Conservation (phyloP, 2,888 invertebrate genomes). For the Mythimna lalbum region DNA sequence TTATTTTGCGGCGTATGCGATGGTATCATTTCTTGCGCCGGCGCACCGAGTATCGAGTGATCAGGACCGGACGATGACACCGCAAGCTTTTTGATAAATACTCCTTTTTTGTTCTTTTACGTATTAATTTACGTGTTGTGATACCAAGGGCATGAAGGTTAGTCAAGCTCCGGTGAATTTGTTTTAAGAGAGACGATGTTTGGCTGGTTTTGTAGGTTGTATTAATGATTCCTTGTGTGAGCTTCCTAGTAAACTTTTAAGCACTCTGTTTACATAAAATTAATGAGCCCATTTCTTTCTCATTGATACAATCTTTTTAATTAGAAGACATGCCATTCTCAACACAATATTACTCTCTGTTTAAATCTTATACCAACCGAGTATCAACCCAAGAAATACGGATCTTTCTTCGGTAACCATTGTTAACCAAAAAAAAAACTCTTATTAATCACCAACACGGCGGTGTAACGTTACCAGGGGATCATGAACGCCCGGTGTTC, state of each 20-base stretch:
- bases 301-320: constrained; percentile 56
- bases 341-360: constrained; percentile 32
- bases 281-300: constrained; percentile 49
- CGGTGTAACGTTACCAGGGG: constrained; percentile 84
- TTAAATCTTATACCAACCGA: constrained; percentile 36
- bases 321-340: constrained; percentile 45
- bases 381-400: constrained; percentile 39
- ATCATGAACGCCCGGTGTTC: constrained; percentile 82
- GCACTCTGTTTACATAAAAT: constrained; percentile 33
- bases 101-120: constrained; percentile 74
- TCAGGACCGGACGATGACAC: constrained; percentile 86
- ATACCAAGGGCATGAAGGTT: constrained; percentile 69
- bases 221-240: background rate
- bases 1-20: constrained; percentile 61
- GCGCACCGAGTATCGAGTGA: constrained; percentile 77
- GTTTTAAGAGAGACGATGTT: constrained; percentile 4
- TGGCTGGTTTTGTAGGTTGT: background rate
- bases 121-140: constrained; percentile 85
- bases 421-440: constrained; percentile 69
- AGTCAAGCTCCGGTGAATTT: constrained; percentile 25
- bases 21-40: constrained; percentile 63
- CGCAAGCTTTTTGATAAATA: constrained; percentile 84
- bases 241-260: constrained; percentile 37
- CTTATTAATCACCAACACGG: constrained; percentile 80
- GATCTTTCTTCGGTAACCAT: constrained; percentile 52